Percentiles rank a stretch among this genome's conserved stretches.
phyloP scores from a whole-genome alignment of 2,888 invertebrate genomes.

The Chymomyza fuscimana region DNA sequence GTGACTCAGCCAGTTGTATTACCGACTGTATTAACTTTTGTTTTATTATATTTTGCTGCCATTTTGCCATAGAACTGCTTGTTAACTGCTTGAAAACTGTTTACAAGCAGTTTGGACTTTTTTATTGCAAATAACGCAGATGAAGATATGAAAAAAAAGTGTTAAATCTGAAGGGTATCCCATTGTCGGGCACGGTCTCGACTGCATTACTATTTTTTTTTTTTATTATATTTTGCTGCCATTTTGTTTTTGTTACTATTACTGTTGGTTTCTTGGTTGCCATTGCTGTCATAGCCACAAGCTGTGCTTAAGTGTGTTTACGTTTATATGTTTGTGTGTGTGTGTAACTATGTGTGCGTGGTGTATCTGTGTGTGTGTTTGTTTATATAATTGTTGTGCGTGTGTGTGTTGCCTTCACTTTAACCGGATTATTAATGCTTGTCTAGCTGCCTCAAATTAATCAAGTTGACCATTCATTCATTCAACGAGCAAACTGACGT shows the following conservation, averaged over 20 bases:
- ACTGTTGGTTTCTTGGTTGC: slow-evolving; percentile 19
- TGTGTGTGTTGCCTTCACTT: slow-evolving; percentile 53
- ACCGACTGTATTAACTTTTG: no score
- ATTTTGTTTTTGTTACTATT: neutral
- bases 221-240: neutral
- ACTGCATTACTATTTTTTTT: neutral
- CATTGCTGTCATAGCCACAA: slow-evolving; percentile 57
- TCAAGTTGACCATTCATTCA: slow-evolving; percentile 74
- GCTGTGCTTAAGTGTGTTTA: slow-evolving; percentile 71
- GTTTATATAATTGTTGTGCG: slow-evolving; percentile 1
- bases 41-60: no score
- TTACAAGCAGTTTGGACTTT: no score
- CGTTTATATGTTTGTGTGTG: slow-evolving; percentile 33
- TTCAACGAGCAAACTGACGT: slow-evolving; percentile 53
- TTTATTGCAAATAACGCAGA: neutral
- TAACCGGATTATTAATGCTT: slow-evolving; percentile 74
- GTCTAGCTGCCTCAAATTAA: slow-evolving; percentile 73
- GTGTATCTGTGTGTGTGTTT: neutral
- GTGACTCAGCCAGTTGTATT: no score
- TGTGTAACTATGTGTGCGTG: slow-evolving; percentile 5
- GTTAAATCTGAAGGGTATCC: neutral
- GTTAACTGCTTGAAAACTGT: no score
- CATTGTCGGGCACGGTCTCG: no score
- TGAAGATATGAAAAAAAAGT: neutral
- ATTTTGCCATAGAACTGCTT: no score